Evolutionary conservation across 2,797 vertebrate genomes (phyloP), one percentile per base, ranked within the genome.

Genomic region (Pachyuromys duprasi): DNA sequence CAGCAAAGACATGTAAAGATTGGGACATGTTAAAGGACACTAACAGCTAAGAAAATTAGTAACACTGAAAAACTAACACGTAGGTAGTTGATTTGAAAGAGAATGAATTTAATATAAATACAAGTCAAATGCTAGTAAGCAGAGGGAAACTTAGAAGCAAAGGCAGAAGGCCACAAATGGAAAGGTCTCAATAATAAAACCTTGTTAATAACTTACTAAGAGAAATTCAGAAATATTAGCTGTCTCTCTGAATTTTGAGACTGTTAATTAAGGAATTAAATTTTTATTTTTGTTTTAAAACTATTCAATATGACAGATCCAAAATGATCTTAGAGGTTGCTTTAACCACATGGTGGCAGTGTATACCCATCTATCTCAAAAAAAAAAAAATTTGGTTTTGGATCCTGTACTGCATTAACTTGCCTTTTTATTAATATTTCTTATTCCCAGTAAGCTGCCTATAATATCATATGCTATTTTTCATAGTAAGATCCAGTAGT

Each of bases 281-380:
- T 33, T 28, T 60, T 93, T 57, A 53, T 36, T 26, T 87, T 60
- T 67, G 65, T 78, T 81, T 83, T 39, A n/a, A 63, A 76, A 89
- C 39, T 92, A 3, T 36, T 69, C 53, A 15, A 20, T 20, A 70
- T 55, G n/a, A 82, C 45, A 83, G 82, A 65, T 75, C 83, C 53
- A 90, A 89, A 72, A 62, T 86, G 60, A 9, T 15, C 53, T 95
- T 89, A 72, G 75, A 31, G 26, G 28, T 1, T 72, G 3, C 74
- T 96, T 94, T 28, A 5, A 81, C 98, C 98, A 98, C 98, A 33
- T 70, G 98, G 93, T 97, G 98, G 98, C 98, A 98, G 96, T 95
- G 88, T 97, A 72, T 76, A 92, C 91, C 97, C 96, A 96, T 65
- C 36, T 94, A n/a, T 67, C 69, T 94, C 42, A 65, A 49, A 78